Conservation (phyloP, 2,113 vertebrate species). For the Rousettus leschenaultii region DNA sequence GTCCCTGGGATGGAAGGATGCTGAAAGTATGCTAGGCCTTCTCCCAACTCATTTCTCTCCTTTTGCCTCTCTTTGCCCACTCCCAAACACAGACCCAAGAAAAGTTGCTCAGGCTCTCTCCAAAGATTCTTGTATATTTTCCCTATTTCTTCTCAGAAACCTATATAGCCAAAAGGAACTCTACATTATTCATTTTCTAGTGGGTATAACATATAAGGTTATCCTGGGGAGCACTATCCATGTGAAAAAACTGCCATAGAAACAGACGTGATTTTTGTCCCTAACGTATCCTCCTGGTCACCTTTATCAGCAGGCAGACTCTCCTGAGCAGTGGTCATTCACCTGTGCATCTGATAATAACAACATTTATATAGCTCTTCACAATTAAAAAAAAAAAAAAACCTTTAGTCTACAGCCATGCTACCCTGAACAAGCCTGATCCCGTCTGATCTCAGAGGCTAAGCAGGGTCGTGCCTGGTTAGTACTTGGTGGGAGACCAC, state of each 20-base stretch:
- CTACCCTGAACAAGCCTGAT: too few relatives aligned
- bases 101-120: neutral
- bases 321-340: neutral
- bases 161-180: neutral
- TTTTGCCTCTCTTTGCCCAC: neutral
- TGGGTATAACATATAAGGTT: neutral
- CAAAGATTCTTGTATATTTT: neutral
- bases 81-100: neutral
- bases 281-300: neutral
- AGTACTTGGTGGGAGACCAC: too few relatives aligned
- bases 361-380: neutral
- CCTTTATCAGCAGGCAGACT: neutral
- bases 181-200: neutral
- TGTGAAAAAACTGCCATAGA: neutral
- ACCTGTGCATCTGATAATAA: neutral
- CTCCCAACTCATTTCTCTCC: neutral
- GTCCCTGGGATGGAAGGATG: neutral
- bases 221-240: neutral
- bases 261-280: neutral
- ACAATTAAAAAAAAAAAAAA: neutral
- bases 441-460: too few relatives aligned
- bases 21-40: neutral
- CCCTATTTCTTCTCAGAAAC: neutral
- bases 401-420: too few relatives aligned
- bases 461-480: too few relatives aligned